These are phyloP conservation scores for Rhabditoides inermis DNA, from an alignment of 2,888 invertebrate genomes.

Conservation along the genomic window DNA sequence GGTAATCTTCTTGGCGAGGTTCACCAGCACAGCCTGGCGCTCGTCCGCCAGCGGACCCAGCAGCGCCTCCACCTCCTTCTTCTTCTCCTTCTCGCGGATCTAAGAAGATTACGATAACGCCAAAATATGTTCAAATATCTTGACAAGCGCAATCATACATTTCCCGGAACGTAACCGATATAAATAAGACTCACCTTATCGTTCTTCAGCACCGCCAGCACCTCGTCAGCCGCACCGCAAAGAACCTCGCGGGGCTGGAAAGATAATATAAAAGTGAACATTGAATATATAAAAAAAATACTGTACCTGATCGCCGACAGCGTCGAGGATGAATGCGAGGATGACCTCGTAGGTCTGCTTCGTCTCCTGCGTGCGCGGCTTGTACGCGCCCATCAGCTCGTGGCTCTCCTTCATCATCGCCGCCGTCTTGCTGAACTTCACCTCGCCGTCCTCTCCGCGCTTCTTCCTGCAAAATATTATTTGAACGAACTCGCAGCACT, in stretches of 20 bases:
- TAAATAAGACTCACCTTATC: too few relatives aligned
- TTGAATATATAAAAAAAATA: constrained; percentile 1
- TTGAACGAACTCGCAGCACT: constrained; percentile 4
- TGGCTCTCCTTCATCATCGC: constrained; percentile 58
- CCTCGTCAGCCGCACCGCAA: constrained; percentile 98
- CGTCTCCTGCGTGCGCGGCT: constrained; percentile 94
- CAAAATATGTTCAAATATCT: too few relatives aligned
- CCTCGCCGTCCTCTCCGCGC: constrained; percentile 19
- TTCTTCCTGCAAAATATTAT: constrained; percentile 24
- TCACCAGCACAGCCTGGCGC: constrained; percentile 83
- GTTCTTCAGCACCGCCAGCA: constrained; percentile 84
- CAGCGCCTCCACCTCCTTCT: constrained; percentile 53
- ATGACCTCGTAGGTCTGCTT: constrained; percentile 91
- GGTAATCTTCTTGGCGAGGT: constrained; percentile 93
- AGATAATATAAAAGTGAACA: background rate
- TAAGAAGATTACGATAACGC: too few relatives aligned
- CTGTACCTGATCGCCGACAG: constrained; percentile 73
- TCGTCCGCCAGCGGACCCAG: constrained; percentile 77
- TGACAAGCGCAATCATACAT: background rate
- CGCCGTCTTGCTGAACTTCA: constrained; percentile 63
- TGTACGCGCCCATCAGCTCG: constrained; percentile 82
- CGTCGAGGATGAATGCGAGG: constrained; percentile 89
- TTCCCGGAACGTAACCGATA: background rate
- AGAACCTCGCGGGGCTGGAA: constrained; percentile 80
- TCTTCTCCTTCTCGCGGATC: constrained; percentile 17